Conservation (phyloP, 2,113 vertebrate genomes). For the Pangasianodon hypophthalmus region DNA sequence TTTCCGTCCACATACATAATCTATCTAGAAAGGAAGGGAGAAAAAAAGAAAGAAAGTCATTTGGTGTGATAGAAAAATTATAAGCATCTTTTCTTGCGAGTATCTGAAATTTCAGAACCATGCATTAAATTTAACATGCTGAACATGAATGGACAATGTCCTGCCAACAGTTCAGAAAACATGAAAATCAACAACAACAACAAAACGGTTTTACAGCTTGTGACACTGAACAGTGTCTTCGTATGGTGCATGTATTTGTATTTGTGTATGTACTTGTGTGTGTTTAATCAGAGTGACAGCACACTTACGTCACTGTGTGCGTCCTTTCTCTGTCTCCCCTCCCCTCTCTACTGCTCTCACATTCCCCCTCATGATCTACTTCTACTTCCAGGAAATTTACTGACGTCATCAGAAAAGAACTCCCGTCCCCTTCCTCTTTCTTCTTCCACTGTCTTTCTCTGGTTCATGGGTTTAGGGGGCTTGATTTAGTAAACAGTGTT, state of each 20-base stretch:
- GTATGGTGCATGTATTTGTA: background rate
- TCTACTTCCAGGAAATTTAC: conserved; percentile 89
- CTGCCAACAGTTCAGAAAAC: no score
- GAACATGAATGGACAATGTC: no score
- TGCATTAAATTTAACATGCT: no score
- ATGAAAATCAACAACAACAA: no score
- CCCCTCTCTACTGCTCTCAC: conserved; percentile 9
- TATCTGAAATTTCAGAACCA: no score
- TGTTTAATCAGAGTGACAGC: conserved; percentile 44
- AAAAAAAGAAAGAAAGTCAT: no score
- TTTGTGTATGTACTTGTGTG: conserved; percentile 19
- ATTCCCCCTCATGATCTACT: conserved; percentile 49
- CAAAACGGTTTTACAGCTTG: background rate
- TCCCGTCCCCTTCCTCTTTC: conserved; percentile 40
- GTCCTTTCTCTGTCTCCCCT: conserved; percentile 40
- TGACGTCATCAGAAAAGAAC: conserved; percentile 82
- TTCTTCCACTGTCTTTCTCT: background rate
- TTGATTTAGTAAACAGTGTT: background rate
- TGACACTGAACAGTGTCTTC: background rate
- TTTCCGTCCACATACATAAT: no score
- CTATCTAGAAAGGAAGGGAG: no score
- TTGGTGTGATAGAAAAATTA: no score
- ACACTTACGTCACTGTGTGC: conserved; percentile 51
- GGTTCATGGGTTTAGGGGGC: conserved; percentile 32
- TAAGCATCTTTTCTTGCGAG: no score